These are phyloP conservation scores for Andrena praecox DNA, from an alignment of 2,888 invertebrate genomes.

Conservation along the genomic window DNA sequence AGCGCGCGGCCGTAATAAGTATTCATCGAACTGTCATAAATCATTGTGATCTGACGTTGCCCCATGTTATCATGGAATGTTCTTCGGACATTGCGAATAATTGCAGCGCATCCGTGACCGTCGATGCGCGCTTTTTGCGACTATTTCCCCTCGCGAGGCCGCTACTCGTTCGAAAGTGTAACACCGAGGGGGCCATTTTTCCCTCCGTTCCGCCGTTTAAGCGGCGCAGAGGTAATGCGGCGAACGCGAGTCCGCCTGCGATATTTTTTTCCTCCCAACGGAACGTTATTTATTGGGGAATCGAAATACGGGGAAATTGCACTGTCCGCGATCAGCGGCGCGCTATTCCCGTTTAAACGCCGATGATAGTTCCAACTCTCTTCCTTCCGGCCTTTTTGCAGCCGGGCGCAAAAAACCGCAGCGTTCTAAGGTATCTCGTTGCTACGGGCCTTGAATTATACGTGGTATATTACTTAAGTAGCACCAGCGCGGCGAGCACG, in stretches of 20 bases:
- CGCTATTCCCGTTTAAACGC: slow-evolving; percentile 2
- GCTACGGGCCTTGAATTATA: slow-evolving; percentile 36
- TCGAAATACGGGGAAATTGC: slow-evolving; percentile 36
- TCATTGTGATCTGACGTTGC: slow-evolving; percentile 39
- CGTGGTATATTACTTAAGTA: slow-evolving; percentile 34
- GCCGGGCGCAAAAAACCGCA: neutral
- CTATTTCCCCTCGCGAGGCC: slow-evolving; percentile 12
- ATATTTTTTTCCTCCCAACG: neutral
- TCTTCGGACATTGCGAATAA: slow-evolving; percentile 44
- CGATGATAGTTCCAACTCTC: slow-evolving; percentile 42
- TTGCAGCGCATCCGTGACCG: slow-evolving; percentile 38
- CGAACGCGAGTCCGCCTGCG: neutral
- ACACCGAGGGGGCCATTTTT: slow-evolving; percentile 28
- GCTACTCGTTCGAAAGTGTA: slow-evolving; percentile 33
- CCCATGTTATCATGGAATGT: slow-evolving; percentile 32
- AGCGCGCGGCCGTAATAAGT: slow-evolving; percentile 36
- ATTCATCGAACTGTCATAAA: slow-evolving; percentile 56
- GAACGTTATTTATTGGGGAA: slow-evolving; percentile 30
- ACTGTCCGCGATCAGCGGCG: slow-evolving; percentile 24
- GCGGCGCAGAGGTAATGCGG: slow-evolving; percentile 5
- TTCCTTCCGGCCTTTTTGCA: neutral
- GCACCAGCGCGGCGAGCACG: neutral
- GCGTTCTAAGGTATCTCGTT: slow-evolving; percentile 17
- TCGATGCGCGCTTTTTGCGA: slow-evolving; percentile 40
- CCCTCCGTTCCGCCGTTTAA: slow-evolving; percentile 5